Conservation (phyloP, 2,888 invertebrate genomes). For the Labia minor region DNA sequence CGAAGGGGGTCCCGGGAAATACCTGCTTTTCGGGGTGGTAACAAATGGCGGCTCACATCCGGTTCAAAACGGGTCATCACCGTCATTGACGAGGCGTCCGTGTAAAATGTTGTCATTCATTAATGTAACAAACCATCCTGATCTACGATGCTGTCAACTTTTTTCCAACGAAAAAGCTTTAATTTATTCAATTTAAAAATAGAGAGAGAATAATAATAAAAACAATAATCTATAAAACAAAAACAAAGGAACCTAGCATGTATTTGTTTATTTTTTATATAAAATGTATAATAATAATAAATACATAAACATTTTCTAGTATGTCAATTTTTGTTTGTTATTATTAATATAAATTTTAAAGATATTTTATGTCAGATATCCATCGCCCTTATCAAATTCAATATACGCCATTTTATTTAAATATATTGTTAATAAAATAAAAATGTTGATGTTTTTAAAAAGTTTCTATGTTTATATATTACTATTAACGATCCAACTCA, state of each 20-base stretch:
- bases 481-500: too few species aligned
- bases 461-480: too few species aligned
- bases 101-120: conserved; percentile 29
- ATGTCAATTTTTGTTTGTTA: too few species aligned
- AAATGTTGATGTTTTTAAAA: too few species aligned
- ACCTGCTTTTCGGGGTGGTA: conserved; percentile 40
- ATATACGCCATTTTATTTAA: too few species aligned
- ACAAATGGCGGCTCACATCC: conserved; percentile 37
- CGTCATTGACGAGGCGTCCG: conserved; percentile 62
- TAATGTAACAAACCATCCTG: neutral
- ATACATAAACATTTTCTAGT: too few species aligned
- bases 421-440: too few species aligned
- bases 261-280: neutral
- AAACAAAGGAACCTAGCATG: neutral
- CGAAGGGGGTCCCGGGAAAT: conserved; percentile 34
- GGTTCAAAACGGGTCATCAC: conserved; percentile 55
- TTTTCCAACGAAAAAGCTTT: neutral
- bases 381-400: too few species aligned
- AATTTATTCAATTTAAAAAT: neutral
- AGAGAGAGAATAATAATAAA: conserved; percentile 1
- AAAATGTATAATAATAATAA: too few species aligned
- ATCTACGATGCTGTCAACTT: neutral
- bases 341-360: too few species aligned
- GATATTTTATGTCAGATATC: too few species aligned
- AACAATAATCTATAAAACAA: too few species aligned